phyloP scores from a whole-genome alignment of 2,888 invertebrate species.

The Apamea crenata region DNA sequence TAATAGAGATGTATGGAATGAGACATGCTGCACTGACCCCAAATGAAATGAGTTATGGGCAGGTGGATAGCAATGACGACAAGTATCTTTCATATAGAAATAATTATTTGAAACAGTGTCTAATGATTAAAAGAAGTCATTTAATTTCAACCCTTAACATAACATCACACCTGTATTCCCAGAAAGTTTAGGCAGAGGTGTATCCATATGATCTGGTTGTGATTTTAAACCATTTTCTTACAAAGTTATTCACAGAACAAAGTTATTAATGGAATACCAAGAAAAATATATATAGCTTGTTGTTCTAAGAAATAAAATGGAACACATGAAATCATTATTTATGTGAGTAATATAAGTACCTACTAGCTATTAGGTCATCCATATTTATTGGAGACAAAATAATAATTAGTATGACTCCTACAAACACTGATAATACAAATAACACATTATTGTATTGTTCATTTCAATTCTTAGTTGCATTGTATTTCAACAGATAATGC shows the following conservation, averaged over 20 bases:
- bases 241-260: not conserved
- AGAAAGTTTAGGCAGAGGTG: not conserved
- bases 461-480: not conserved
- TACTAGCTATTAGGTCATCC: constrained; percentile 49
- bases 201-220: not conserved
- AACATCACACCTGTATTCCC: not conserved
- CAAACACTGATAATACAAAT: not conserved
- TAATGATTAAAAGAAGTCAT: not conserved
- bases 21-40: too few species aligned
- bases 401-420: constrained; percentile 16
- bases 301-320: constrained; percentile 47
- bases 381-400: constrained; percentile 20
- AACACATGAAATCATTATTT: constrained; percentile 18
- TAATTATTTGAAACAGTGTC: not conserved
- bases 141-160: not conserved
- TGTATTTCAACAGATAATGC: constrained; percentile 2
- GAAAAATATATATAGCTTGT: not conserved
- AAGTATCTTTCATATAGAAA: not conserved
- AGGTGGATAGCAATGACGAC: not conserved
- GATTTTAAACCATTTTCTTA: constrained; percentile 1
- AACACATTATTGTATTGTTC: constrained; percentile 32
- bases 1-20: too few species aligned
- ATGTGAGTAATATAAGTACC: constrained; percentile 18
- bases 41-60: too few species aligned
- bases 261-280: constrained; percentile 1